phyloP scores from a whole-genome alignment of 2,113 vertebrate species.

The Vombatus ursinus region DNA sequence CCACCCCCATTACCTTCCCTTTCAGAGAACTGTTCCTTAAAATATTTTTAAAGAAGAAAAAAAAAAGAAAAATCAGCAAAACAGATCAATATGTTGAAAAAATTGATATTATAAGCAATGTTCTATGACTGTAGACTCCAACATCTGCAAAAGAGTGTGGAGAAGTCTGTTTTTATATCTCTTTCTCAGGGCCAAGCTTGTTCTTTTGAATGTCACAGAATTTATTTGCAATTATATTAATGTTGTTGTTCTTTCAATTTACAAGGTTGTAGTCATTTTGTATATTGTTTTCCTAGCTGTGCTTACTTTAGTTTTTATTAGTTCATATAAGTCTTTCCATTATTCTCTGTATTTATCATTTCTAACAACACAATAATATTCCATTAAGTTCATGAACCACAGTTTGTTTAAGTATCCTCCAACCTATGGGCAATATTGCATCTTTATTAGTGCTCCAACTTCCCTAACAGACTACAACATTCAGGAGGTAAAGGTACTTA shows the following conservation, averaged over 20 bases:
- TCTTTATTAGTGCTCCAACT: not conserved
- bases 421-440: not conserved
- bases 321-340: not conserved
- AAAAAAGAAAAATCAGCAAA: not conserved
- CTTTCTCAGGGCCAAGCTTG: not conserved
- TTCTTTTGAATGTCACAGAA: not conserved
- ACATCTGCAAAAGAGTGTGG: not conserved
- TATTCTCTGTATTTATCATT: not conserved
- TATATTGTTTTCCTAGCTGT: not conserved
- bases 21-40: not conserved
- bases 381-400: not conserved
- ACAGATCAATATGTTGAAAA: not conserved
- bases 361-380: not conserved
- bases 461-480: not conserved
- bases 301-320: not conserved
- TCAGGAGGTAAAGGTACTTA: not conserved
- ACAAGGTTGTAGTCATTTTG: not conserved
- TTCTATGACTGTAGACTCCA: not conserved
- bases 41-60: not conserved
- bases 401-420: not conserved
- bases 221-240: not conserved
- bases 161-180: not conserved
- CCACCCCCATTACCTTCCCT: not conserved
- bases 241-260: not conserved
- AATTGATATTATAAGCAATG: not conserved